phyloP scores from a whole-genome alignment of 2,113 vertebrate genomes.

The Clupea harengus region DNA sequence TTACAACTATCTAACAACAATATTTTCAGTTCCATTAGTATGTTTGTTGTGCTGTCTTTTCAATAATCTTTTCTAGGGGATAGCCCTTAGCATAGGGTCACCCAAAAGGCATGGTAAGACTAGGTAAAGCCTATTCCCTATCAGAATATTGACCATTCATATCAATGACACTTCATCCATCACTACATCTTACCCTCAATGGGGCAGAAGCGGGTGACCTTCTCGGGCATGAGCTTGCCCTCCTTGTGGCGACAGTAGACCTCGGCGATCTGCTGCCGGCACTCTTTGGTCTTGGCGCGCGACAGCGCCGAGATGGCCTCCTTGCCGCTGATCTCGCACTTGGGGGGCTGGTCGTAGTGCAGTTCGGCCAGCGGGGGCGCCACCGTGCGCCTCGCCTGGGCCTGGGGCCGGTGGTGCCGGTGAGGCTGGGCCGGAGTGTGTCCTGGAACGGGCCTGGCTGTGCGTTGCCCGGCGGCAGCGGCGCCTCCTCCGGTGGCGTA shows the following conservation, averaged over 20 bases:
- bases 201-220: conserved; percentile 86
- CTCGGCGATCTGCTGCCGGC: conserved; percentile 88
- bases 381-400: conserved; percentile 54
- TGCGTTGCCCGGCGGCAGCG: neutral
- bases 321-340: conserved; percentile 92
- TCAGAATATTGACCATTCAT: too few relatives aligned
- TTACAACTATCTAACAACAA: too few relatives aligned
- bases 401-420: conserved; percentile 34
- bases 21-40: neutral
- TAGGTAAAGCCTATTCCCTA: too few relatives aligned
- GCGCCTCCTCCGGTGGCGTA: neutral
- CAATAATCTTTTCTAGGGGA: too few relatives aligned
- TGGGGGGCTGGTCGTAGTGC: conserved; percentile 79
- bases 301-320: conserved; percentile 93
- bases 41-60: neutral
- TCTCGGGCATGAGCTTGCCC: conserved; percentile 90
- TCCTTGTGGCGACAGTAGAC: conserved; percentile 90
- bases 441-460: neutral
- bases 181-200: conserved; percentile 86
- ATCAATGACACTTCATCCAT: too few relatives aligned
- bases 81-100: too few relatives aligned
- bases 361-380: conserved; percentile 65
- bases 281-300: conserved; percentile 85
- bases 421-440: conserved; percentile 57
- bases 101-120: too few relatives aligned